Base-by-base conservation (phyloP, 1,140 invertebrate species). In the Drosophila cardini region DNA sequence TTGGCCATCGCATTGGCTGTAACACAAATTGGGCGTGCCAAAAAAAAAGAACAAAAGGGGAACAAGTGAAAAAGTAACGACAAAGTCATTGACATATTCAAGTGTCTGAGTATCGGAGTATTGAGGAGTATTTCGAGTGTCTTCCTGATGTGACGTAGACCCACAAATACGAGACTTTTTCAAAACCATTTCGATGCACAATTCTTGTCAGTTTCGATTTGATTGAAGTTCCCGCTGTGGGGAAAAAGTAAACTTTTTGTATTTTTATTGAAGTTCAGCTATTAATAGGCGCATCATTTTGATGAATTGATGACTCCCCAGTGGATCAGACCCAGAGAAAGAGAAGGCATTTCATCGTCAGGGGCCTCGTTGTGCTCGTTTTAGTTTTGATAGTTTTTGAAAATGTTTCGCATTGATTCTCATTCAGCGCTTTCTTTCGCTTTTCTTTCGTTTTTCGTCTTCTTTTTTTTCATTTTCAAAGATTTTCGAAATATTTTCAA, bases 261-360 rank as follows among this genome's bases (percentile, higher is more conserved):
- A 80, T 89, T 84, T 84, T 89, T 84, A 84, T 89, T 76, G 68
- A 89, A 90, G 84, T 90, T 89, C 80, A 89, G 15, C 64, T 87
- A 89, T 83, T 83, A 76, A 79, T 83, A 87, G 79, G 15, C 65
- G 13, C 30, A 69, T 72, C 76, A 74, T 80, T 89, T 89, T 89
- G 84, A 89, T 78, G 80, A 90, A 89, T 89, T 89, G 84, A 89
- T 89, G 77, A 71, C 74, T 89, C 84, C 84, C 84, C 77, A 80
- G 84, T 84, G 84, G 67, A 64, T 56, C 18, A 38, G 21, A 9
- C 15, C 4, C 16, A n/a, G 2, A 7, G 34, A n/a, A 13, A 26
- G 10, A 32, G 13, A 18, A 45, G 15, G 9, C 42, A 13, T 52
- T 6, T 26, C 21, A 26, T 52, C 18, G 46, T 32, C 72, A 21